Base-by-base conservation (phyloP, 2,113 vertebrate genomes). In the Leptobrachium leishanense region DNA sequence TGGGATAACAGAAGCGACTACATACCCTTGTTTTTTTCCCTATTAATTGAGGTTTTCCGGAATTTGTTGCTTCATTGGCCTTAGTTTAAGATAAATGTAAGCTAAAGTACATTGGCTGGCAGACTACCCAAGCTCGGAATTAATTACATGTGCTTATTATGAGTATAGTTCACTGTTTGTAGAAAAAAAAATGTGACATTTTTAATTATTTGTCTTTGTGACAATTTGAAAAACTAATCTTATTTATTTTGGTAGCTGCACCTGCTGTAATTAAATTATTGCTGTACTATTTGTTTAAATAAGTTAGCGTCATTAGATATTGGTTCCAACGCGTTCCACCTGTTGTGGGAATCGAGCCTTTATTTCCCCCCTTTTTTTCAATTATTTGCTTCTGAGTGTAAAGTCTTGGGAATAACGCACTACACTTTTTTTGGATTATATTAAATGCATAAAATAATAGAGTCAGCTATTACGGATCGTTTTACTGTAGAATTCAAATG, bases 361-460 rank as follows among this genome's bases (percentile, higher is more conserved):
- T 62, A 44, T 43, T 76, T 31, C 20, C 20, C 20, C 20, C 20
- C 20, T 31, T 20, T 67, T 73, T 81, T 81, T 81, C 78, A 74
- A 81, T 81, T 81, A 81, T 55, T 74, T 42, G 72, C 53, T 81
- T 81, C 54, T 50, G 41, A 68, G 72, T 81, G 57, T 81, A 55
- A 81, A 13, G 72, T 68, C 78, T 55, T 68, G 78, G 78, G 72
- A 81, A 74, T 74, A 74, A 69, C 50, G 39, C 5, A n/a, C 44
- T 68, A 40, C 71, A 74, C 43, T 74, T 79, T 68, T 79, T 81
- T 81, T 69, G 2, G 50, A 68, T 53, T 68, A 74, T 81, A 81
- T 74, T 81, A 81, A 74, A 81, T 67, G 67, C 71, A 81, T 81
- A 81, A 81, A 81, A 81, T 81, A 81, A 68, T 68, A 46, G 70